Evolutionary conservation across 2,797 vertebrate species (phyloP), one percentile per base, ranked within the genome.

Genomic region (Glossophaga mutica): DNA sequence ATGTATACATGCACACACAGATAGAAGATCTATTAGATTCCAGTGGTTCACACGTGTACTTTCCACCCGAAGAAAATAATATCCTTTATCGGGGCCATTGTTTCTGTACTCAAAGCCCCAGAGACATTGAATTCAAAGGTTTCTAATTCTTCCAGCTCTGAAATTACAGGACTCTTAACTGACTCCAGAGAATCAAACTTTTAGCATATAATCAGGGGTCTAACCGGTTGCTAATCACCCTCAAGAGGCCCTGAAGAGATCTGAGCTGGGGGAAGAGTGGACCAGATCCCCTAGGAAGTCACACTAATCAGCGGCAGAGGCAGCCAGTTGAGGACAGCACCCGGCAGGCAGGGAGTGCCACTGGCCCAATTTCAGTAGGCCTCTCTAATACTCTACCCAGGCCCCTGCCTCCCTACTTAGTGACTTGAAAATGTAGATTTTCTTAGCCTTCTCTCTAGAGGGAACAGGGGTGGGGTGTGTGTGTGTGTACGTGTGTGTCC

Each of bases 301-400:
- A 86, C 85, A 88, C 87, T 95, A 85, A 88, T 96, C 88, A 74
- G 87, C 50, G 34, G 85, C 84, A 37, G 73, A 81, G 67, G 79
- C 67, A 95, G 94, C 46, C 78, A 50, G 26, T 62, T 44, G 48
- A 97, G 59, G 29, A 8, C 48, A 79, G 6, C 70, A 1, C 87
- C 77, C 44, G 85, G 93, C 86, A 82, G 88, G 46, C 70, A 94
- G 89, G 81, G 70, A 21, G 76, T 91, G 29, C 21, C 12, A 15
- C 7, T 42, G 68, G 73, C n/a, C 37, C 62, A 57, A 1, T 78
- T 73, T 94, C 59, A 74, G 6, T 29, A 8, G 46, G 73, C 2
- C 79, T 93, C 29, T 59, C 76, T 87, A 5, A 46, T 39, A 26
- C 16, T 89, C 3, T 39, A 71, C 50, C 86, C 26, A 52, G n/a